Percentiles rank a stretch among this genome's conserved stretches.
Conservation (phyloP, 2,113 vertebrate genomes). For the Heptranchias perlo region DNA sequence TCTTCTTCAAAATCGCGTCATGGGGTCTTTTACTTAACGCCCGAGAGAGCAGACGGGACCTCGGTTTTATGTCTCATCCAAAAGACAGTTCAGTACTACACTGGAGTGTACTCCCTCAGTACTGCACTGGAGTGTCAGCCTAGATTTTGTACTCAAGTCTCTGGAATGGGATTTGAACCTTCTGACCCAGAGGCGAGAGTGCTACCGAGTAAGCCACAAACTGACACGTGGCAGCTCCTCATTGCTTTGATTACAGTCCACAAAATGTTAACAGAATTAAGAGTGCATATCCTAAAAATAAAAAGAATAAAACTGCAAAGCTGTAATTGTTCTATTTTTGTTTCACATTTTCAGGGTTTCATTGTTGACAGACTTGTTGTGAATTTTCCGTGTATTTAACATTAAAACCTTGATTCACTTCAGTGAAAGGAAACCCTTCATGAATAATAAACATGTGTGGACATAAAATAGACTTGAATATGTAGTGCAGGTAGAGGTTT, state of each 20-base stretch:
- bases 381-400: not conserved
- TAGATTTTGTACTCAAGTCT: not conserved
- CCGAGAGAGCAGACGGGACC: not conserved
- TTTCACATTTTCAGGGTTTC: not conserved
- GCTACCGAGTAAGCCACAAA: not conserved
- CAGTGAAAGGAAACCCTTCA: not conserved
- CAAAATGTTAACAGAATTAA: not conserved
- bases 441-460: not conserved
- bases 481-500: not conserved
- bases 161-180: too few relatives aligned
- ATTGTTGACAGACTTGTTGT: not conserved
- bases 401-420: not conserved
- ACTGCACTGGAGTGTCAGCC: not conserved
- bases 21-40: not conserved
- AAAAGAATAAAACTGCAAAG: not conserved
- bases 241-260: not conserved
- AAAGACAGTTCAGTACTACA: not conserved
- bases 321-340: not conserved
- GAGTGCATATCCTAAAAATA: not conserved
- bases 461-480: not conserved
- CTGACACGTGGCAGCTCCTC: not conserved
- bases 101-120: not conserved
- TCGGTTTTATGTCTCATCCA: not conserved
- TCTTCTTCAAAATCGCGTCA: not conserved
- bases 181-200: not conserved